Evolutionary conservation across 2,113 vertebrate species (phyloP).

Genomic region (Parus major): DNA sequence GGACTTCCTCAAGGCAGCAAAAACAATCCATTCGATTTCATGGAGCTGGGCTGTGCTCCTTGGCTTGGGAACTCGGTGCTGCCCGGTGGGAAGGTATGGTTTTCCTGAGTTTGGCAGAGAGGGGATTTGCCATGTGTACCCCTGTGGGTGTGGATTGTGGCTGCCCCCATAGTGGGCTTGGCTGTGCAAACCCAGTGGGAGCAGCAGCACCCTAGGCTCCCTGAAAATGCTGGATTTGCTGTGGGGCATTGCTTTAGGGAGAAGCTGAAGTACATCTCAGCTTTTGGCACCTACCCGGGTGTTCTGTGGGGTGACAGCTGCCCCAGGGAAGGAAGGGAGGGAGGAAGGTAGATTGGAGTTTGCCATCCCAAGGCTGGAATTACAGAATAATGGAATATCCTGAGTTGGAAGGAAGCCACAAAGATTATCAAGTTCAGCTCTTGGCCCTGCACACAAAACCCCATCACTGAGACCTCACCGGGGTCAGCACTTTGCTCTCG

Average conservation of each 20-base stretch:
- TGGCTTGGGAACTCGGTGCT: accelerated
- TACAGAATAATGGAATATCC: background rate
- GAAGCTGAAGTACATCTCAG: background rate
- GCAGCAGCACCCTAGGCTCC: background rate
- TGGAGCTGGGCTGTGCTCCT: background rate
- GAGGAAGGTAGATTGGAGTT: background rate
- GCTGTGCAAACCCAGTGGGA: background rate
- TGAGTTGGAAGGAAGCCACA: background rate
- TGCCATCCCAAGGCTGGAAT: background rate
- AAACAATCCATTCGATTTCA: background rate
- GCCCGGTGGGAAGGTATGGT: background rate
- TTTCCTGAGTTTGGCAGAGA: background rate
- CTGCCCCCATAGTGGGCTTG: background rate
- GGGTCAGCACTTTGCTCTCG: background rate
- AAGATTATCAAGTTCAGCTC: background rate
- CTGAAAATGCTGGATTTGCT: background rate
- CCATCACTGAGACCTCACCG: too few relatives aligned
- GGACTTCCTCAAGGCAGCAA: background rate
- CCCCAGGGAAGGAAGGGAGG: background rate
- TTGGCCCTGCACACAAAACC: background rate
- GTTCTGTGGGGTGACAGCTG: background rate
- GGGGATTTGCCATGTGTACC: background rate
- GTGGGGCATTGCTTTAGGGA: background rate
- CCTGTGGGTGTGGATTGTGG: background rate
- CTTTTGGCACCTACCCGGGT: background rate